These are phyloP conservation scores for Forbesichthys agassizii DNA, from an alignment of 2,113 vertebrate genomes.

Conservation along the genomic window DNA sequence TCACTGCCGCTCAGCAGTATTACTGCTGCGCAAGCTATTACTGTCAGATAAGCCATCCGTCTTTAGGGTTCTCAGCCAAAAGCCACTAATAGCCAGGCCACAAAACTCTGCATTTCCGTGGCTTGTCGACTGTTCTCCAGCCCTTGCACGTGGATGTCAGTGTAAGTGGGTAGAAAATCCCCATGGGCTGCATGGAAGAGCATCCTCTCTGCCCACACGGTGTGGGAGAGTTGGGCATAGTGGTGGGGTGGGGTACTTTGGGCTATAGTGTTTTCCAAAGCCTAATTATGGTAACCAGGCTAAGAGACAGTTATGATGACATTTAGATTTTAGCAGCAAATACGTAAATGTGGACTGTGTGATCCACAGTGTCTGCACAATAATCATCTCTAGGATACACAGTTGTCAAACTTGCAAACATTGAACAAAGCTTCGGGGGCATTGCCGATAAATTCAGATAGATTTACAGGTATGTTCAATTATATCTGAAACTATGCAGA, in stretches of 20 bases:
- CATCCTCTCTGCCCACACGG: neutral
- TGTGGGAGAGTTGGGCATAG: no score
- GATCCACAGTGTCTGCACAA: neutral
- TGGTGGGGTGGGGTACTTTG: no score
- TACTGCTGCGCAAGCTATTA: slow-evolving; percentile 76
- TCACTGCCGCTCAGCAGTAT: slow-evolving; percentile 72
- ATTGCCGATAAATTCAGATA: no score
- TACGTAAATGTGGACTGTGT: neutral
- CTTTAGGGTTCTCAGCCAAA: slow-evolving; percentile 73
- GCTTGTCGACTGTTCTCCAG: slow-evolving; percentile 46
- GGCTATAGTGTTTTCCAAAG: no score
- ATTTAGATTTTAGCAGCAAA: no score
- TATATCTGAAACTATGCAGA: no score
- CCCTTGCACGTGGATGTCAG: slow-evolving; percentile 26
- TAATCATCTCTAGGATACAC: slow-evolving; percentile 1
- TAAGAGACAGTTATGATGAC: neutral
- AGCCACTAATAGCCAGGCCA: slow-evolving; percentile 70
- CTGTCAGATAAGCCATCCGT: slow-evolving; percentile 77
- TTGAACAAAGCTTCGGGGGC: no score
- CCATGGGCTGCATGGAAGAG: slow-evolving; percentile 3
- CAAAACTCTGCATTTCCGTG: slow-evolving; percentile 70
- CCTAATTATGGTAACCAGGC: no score
- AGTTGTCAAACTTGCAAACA: no score
- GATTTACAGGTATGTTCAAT: no score
- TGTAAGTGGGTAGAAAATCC: neutral